These are phyloP conservation scores for Lynx canadensis DNA, from an alignment of 2,113 vertebrate genomes.

Conservation along the genomic window DNA sequence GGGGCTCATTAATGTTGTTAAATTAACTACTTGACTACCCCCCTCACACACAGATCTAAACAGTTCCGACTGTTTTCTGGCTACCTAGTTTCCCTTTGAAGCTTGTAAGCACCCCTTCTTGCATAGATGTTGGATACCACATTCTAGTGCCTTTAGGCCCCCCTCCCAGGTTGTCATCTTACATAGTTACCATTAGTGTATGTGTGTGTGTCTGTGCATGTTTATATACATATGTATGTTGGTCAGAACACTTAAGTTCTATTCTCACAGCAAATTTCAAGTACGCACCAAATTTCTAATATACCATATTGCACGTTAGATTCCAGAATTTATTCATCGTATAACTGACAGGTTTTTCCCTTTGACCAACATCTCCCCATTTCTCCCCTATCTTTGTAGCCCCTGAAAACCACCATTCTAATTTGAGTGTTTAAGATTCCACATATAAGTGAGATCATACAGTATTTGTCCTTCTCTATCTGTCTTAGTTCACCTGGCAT, in stretches of 20 bases:
- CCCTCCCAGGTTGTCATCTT: not conserved
- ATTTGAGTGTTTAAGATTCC: not conserved
- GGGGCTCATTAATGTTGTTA: not conserved
- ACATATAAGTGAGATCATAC: not conserved
- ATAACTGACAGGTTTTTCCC: not conserved
- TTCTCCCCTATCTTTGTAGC: not conserved
- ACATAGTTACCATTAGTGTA: not conserved
- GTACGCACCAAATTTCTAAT: not conserved
- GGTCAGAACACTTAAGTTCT: not conserved
- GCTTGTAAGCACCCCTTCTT: not conserved
- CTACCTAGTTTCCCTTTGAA: not conserved
- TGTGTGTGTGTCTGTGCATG: not conserved
- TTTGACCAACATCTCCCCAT: not conserved
- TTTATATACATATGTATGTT: not conserved
- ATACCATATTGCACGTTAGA: not conserved
- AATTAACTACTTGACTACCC: not conserved
- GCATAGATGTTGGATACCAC: not conserved
- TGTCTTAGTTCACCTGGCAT: not conserved
- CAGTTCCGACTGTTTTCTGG: not conserved
- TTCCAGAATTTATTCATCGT: not conserved
- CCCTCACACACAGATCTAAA: not conserved
- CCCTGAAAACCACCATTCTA: not conserved
- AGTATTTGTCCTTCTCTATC: not conserved
- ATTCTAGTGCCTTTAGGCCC: not conserved
- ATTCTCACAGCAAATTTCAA: not conserved